These are phyloP conservation scores for Euplexia lucipara DNA, from an alignment of 2,888 invertebrate species.

Conservation along the genomic window DNA sequence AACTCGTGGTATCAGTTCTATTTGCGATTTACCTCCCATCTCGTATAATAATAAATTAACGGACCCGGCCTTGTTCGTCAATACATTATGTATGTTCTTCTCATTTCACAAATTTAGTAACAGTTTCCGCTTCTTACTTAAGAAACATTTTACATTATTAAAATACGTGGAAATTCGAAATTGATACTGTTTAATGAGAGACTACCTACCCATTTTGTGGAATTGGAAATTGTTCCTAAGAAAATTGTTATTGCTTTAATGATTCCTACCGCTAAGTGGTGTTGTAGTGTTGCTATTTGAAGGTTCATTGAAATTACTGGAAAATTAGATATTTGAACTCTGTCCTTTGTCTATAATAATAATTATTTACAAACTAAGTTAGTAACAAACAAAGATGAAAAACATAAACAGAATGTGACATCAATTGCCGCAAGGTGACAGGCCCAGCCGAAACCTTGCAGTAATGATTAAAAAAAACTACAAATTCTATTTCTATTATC, in stretches of 20 bases:
- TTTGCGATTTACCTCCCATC: too few species aligned
- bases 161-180: constrained; percentile 36
- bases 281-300: neutral
- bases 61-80: too few species aligned
- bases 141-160: constrained; percentile 40
- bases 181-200: constrained; percentile 17
- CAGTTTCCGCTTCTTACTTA: constrained; percentile 16
- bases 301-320: neutral
- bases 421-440: too few species aligned
- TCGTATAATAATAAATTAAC: too few species aligned
- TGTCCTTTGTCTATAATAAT: neutral
- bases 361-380: too few species aligned
- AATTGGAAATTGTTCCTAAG: neutral
- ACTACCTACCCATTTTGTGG: constrained; percentile 31
- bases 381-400: too few species aligned
- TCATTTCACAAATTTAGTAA: constrained; percentile 40
- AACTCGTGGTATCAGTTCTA: too few species aligned
- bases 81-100: neutral
- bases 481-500: too few species aligned
- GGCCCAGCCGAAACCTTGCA: too few species aligned
- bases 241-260: constrained; percentile 37
- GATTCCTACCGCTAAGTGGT: constrained; percentile 17
- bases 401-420: too few species aligned
- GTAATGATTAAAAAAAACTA: too few species aligned
- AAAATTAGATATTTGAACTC: neutral